phyloP scores from a whole-genome alignment of 2,888 invertebrate genomes.

The Hydrotaea diabolus region DNA sequence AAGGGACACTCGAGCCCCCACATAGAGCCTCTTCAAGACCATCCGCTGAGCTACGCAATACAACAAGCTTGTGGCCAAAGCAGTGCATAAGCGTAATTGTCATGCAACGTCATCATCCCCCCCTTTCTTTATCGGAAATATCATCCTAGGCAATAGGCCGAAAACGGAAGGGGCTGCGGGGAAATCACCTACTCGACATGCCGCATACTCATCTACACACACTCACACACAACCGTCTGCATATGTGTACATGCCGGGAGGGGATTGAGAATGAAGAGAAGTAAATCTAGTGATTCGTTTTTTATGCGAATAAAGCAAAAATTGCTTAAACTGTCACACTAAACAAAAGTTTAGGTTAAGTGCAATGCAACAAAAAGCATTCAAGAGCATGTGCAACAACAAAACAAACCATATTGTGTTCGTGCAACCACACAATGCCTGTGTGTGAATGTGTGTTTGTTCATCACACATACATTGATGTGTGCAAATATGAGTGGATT shows the following conservation, averaged over 20 bases:
- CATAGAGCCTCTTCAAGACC: not conserved
- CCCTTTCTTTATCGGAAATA: not conserved
- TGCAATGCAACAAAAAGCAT: slow-evolving; percentile 55
- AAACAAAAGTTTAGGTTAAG: slow-evolving; percentile 69
- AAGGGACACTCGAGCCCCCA: not conserved
- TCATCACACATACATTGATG: slow-evolving; percentile 55
- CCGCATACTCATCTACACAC: not conserved
- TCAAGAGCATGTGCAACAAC: slow-evolving; percentile 65
- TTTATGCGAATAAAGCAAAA: slow-evolving; percentile 74
- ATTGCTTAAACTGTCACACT: slow-evolving; percentile 69
- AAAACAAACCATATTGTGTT: slow-evolving; percentile 57
- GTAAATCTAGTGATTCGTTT: slow-evolving; percentile 67
- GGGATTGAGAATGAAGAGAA: slow-evolving; percentile 37
- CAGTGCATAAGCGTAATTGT: slow-evolving; percentile 49
- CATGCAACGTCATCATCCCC: slow-evolving; percentile 56
- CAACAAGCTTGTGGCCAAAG: not conserved
- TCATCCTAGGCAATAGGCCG: not conserved
- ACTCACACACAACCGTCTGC: not conserved
- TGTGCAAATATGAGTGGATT: slow-evolving; percentile 15
- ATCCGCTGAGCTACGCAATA: not conserved
- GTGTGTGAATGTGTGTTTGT: slow-evolving; percentile 34
- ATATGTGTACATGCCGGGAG: not conserved
- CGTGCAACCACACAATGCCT: not conserved
- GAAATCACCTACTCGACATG: slow-evolving; percentile 12
- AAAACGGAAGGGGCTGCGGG: slow-evolving; percentile 25